Evolutionary conservation across 2,797 vertebrate species (phyloP), one percentile per base, ranked within the genome.

Genomic region (Pempheris klunzingeri): DNA sequence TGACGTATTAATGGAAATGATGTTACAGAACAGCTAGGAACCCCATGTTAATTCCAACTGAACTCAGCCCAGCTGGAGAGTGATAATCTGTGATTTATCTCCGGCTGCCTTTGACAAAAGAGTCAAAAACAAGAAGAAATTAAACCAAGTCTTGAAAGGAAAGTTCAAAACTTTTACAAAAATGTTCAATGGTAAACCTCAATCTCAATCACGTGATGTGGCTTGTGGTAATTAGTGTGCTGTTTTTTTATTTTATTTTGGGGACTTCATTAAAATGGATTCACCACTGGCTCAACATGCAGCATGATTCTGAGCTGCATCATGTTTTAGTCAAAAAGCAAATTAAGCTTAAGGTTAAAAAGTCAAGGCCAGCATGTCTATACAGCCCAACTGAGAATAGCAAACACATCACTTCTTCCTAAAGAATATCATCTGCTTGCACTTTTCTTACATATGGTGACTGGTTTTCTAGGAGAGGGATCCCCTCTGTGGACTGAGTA

Each of bases 31-130:
- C 52, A 61, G 54, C 58, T 26, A 81, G 68, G 66, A 71, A 82
- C 63, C 61, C 5, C 18, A 60, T 76, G 47, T 86, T 61, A 61
- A 82, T 87, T 89, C 81, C 83, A 82, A 60, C 73, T 80, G 87
- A 87, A 83, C 38, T 74, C 58, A 73, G 70, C 67, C 83, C 85
- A 88, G 75, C 75, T 90, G 81, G 86, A 92, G 11, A 41, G 58
- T 10, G 66, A 74, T 30, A 76, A 62, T 73, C 47, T 59, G 65
- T 59, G 22, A 88, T 92, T 84, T 79, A 80, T 89, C 58, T 80
- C 71, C 66, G 53, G 41, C 55, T 47, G 58, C 38, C 39, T 64
- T 83, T 80, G 61, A 76, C 26, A 80, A 73, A 62, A 74, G 10
- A 77, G 44, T 24, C 32, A 53, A 63, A 81, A 78, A 78, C 9